These are phyloP conservation scores for Drepana arcuata DNA, from an alignment of 1,140 invertebrate species.

Conservation along the genomic window DNA sequence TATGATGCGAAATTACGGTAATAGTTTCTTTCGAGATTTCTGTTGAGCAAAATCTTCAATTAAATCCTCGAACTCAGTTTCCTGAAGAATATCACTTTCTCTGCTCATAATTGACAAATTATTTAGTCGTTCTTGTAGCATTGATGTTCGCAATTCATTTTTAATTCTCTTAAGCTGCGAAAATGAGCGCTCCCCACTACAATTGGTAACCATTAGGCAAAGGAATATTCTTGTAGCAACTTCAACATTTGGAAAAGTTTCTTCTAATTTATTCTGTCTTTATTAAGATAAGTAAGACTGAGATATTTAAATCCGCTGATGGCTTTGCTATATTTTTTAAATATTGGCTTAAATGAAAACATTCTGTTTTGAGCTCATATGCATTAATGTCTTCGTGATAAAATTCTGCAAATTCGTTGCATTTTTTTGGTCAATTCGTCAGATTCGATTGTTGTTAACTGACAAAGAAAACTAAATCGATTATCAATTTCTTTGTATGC, in stretches of 20 bases:
- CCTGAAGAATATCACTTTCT: slow-evolving; percentile 19
- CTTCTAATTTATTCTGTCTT: slow-evolving; percentile 20
- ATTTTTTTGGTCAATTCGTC: slow-evolving; percentile 10
- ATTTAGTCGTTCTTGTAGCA: slow-evolving; percentile 22
- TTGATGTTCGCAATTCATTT: slow-evolving; percentile 25
- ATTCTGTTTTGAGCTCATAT: slow-evolving; percentile 20
- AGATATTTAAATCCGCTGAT: slow-evolving; percentile 6
- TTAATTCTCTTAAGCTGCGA: slow-evolving; percentile 26
- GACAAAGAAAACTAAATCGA: slow-evolving; percentile 15
- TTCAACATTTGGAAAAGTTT: slow-evolving; percentile 24
- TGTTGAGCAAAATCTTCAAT: slow-evolving; percentile 13
- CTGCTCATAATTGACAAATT: slow-evolving; percentile 21
- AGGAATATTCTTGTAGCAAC: slow-evolving; percentile 31
- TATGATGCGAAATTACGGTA: no score
- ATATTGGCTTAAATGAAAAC: slow-evolving; percentile 21
- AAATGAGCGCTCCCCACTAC: slow-evolving; percentile 25
- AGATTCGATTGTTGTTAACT: slow-evolving; percentile 13
- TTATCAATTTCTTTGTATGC: slow-evolving; percentile 10
- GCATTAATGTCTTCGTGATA: slow-evolving; percentile 20
- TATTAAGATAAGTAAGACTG: slow-evolving; percentile 5
- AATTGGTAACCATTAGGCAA: slow-evolving; percentile 24
- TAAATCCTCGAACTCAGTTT: slow-evolving; percentile 10
- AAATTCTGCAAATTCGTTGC: slow-evolving; percentile 16
- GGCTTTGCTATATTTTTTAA: slow-evolving; percentile 15
- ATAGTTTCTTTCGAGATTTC: slow-evolving; percentile 15